Evolutionary conservation across 2,797 vertebrate genomes (phyloP), one percentile per base, ranked within the genome.

Genomic region (Schizopygopsis pylzovi): DNA sequence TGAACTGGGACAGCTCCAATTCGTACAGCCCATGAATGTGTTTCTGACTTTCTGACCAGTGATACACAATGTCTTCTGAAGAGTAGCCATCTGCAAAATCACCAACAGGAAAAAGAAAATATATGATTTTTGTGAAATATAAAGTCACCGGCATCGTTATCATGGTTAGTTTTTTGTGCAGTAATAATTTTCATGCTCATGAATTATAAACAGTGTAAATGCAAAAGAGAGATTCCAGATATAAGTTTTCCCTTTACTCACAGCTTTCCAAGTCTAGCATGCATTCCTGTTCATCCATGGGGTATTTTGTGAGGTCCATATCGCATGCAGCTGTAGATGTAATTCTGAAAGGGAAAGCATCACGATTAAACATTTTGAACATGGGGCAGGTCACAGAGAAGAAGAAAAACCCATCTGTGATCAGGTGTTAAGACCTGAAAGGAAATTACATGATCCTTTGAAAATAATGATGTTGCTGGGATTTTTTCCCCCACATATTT

Each of bases 251-350:
- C 6, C 18, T 12, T 13, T 65, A 96, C 97, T 97, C 92, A 99
- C 98, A 99, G 95, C 98, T 99, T 90, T 99, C 98, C 90, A 99
- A 93, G 89, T 99, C 97, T 90, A 99, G 86, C 97, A 97, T 97
- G 84, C 98, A 99, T 71, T 99, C 98, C 91, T 99, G 98, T 86
- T 99, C 98, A 3, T 99, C 98, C 98, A 99, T 97, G 0, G 98
- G 98, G 25, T 99, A 99, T 90, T 99, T 99, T 91, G 98, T 98
- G 16, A 99, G 96, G 91, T 99, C 98, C 98, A 99, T 99, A 88
- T 99, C 98, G 56, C 98, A 99, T 15, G 98, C 97, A 90, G 98
- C 97, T 0, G 97, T 99, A 2, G 98, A 98, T 33, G 98, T 99
- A 89, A 99, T 97, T 89, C 98, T 99, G 91, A 28, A 81, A 87